phyloP scores from a whole-genome alignment of 2,113 vertebrate species.

The Parus major region DNA sequence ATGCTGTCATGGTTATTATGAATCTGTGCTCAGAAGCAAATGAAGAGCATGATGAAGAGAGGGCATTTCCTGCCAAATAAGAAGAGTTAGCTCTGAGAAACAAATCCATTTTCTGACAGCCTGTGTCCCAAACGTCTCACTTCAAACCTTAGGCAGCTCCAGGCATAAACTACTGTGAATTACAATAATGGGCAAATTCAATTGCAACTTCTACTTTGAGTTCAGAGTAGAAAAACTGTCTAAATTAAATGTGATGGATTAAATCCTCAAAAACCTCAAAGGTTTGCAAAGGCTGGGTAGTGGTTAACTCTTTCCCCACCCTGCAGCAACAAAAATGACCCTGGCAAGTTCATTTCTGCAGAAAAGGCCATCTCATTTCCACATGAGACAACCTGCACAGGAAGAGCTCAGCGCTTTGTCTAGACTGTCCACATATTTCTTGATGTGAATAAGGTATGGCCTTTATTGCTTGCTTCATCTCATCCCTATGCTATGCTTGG shows the following conservation, averaged over 20 bases:
- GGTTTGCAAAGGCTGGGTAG: not conserved
- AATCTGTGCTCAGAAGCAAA: constrained; percentile 10
- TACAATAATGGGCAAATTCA: not conserved
- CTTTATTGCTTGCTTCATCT: not conserved
- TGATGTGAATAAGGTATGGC: not conserved
- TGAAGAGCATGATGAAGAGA: not conserved
- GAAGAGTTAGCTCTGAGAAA: not conserved
- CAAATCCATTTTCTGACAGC: not conserved
- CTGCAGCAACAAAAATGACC: not conserved
- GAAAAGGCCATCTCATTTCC: not conserved
- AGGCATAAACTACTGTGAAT: not conserved
- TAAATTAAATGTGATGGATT: not conserved
- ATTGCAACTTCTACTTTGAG: not conserved
- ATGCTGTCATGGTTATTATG: not conserved
- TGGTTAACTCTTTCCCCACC: not conserved
- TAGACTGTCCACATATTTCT: not conserved
- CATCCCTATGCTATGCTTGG: not conserved
- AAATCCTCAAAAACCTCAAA: not conserved
- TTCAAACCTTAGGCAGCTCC: not conserved
- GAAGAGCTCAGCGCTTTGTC: not conserved
- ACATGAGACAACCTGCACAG: not conserved
- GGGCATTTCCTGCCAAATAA: not conserved
- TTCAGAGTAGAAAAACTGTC: not conserved
- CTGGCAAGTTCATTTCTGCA: not conserved
- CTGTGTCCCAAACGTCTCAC: not conserved